Evolutionary conservation across 1,140 invertebrate genomes (phyloP).

Genomic region (Pogonomyrmex californicus): DNA sequence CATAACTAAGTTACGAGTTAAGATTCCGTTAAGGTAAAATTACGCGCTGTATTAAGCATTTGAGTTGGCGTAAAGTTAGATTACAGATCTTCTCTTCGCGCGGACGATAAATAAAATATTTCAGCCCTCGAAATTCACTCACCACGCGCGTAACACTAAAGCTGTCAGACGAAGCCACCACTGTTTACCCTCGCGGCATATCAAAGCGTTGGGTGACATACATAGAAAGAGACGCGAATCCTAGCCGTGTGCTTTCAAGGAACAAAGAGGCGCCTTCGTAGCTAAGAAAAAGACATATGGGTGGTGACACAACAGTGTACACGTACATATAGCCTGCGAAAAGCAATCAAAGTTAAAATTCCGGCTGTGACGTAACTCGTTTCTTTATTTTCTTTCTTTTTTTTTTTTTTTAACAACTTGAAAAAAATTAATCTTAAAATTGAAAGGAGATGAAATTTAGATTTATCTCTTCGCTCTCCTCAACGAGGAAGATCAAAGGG

Average conservation of each 20-base stretch:
- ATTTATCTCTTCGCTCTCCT: slow-evolving; percentile 7
- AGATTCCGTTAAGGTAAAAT: slow-evolving; percentile 23
- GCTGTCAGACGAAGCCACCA: slow-evolving; percentile 13
- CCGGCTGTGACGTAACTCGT: background rate
- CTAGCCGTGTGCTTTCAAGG: slow-evolving; percentile 3
- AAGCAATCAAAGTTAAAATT: slow-evolving; percentile 31
- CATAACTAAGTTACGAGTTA: slow-evolving; percentile 8
- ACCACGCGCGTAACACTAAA: slow-evolving; percentile 11
- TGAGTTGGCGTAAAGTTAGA: slow-evolving; percentile 23
- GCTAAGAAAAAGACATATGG: background rate
- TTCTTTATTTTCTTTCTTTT: background rate
- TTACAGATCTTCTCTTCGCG: slow-evolving; percentile 15
- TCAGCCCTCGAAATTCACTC: slow-evolving; percentile 39
- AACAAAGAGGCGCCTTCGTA: background rate
- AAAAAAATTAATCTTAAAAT: slow-evolving; percentile 45
- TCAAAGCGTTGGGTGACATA: slow-evolving; percentile 38
- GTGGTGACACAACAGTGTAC: background rate
- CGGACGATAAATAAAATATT: slow-evolving; percentile 45
- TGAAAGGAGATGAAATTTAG: slow-evolving; percentile 21
- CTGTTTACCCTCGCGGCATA: slow-evolving; percentile 32
- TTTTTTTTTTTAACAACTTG: slow-evolving; percentile 9
- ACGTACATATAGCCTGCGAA: background rate
- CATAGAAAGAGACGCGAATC: slow-evolving; percentile 45
- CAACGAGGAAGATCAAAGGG: background rate
- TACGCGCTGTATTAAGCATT: slow-evolving; percentile 25